phyloP scores from a whole-genome alignment of 2,797 vertebrate genomes.

The Anomalospiza imberbis region DNA sequence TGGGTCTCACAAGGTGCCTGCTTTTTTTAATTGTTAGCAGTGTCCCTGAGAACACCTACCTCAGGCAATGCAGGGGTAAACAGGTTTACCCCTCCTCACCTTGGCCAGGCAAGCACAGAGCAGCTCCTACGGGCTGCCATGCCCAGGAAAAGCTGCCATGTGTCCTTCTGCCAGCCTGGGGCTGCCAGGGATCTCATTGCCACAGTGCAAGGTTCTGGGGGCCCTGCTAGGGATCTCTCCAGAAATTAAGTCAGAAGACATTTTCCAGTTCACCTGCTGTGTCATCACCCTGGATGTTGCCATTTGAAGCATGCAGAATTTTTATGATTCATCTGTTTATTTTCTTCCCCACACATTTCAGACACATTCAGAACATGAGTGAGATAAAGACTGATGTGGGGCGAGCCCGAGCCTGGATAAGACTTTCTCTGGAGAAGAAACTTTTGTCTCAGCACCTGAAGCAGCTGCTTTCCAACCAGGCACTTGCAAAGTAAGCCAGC shows the following conservation, averaged over 20 bases:
- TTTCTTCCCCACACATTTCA: conserved; percentile 38
- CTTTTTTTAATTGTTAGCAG: not conserved
- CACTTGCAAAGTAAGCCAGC: conserved; percentile 84
- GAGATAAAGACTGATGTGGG: conserved; percentile 95
- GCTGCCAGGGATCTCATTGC: not conserved
- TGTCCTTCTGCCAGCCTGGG: not conserved
- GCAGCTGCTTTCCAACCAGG: conserved; percentile 89
- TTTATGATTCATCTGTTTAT: not conserved
- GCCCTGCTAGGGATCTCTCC: not conserved
- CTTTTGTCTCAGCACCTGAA: conserved; percentile 94
- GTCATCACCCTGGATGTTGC: not conserved
- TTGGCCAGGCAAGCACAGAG: not conserved
- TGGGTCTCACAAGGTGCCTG: not conserved
- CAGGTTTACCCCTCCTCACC: not conserved
- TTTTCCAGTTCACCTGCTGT: not conserved
- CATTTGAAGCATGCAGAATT: not conserved
- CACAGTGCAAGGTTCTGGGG: not conserved
- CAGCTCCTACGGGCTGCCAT: accelerated
- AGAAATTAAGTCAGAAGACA: not conserved
- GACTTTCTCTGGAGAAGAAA: conserved; percentile 95
- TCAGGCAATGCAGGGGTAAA: not conserved
- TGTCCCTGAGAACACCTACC: not conserved
- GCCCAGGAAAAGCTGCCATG: accelerated
- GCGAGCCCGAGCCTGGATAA: conserved; percentile 92
- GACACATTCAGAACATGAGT: conserved; percentile 93